Evolutionary conservation across 2,888 invertebrate genomes (phyloP), one percentile per base, ranked within the genome.

Genomic region (Hirtodrosophila alboralis): DNA sequence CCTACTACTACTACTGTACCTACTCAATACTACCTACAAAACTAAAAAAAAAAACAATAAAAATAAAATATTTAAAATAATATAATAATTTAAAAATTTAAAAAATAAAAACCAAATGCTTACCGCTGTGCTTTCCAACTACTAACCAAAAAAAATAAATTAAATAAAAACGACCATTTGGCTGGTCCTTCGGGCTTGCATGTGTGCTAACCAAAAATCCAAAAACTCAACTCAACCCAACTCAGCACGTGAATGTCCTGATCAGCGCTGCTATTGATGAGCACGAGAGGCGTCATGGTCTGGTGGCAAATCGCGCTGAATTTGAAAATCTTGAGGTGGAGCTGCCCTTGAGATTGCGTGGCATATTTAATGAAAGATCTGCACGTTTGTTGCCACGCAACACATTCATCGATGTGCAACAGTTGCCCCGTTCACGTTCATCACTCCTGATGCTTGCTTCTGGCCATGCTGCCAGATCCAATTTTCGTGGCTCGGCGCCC

Each of bases 391-490:
- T 90, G 65, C 79, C 87, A 3, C 87, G 89, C 38, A 89, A 90
- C 45, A 87, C 88, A 7, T 92, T 93, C 74, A 91, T 93, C 6
- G 92, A 92, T 7, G 91, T 92, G 3, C 68, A 69, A 38, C 79
- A 75, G 40, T 77, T 93, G 34, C 92, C 92, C 0, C 87, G 93
- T 0, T 93, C 93, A 0, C 90, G 93, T 10, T 93, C 93, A 0
- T 85, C 80, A 0, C 92, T 92, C 23, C 86, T 93, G 0, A 91
- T 92, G 58, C 65, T 91, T 28, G 72, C 71, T 30, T 36, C 67
- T 10, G 44, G 75, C 91, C 0, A 86, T 52, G 41, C 53, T 4
- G 48, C 60, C 10, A 21, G 16, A 8, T 21, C 77, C 9, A 88
- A 88, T 66, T 89, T 90, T 59, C 87, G 87, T 16, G 88, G 90